Base-by-base conservation (phyloP, 2,888 invertebrate species). In the Dolichomitus sp. region DNA sequence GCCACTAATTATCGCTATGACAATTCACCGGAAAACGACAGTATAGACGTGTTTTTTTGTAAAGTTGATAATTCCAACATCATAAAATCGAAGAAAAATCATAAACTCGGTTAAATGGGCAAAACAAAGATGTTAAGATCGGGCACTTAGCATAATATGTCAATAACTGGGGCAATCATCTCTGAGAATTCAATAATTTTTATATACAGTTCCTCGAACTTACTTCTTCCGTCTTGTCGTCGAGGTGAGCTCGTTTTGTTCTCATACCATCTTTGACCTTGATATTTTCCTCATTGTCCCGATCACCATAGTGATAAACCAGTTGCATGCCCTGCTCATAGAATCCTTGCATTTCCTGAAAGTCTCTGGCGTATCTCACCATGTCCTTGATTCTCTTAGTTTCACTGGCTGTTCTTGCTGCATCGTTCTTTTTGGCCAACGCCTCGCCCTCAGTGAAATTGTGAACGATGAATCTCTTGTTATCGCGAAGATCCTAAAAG, bases 261-360 rank as follows among this genome's bases (percentile, higher is more conserved):
- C 91, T 87, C 52, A 68, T 88, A 0, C 80, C 80, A 30, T 87
- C 89, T 7, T 83, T 87, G 2, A 79, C 14, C 11, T 77, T 72
- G 30, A 7, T 17, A 0, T 54, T 52, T 5, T 68, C 78, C 17
- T 78, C 54, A 14, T 37, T 54, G 14, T 65, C 76, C 27, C 69
- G 42, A 65, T 78, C 88, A 4, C 93, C 93, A 23, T 90, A 92
- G 82, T 93, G 93, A 84, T 93, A 93, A 40, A 93, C 88, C 73
- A 93, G 69, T 72, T 92, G 90, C 91, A 93, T 92, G 50, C 92
- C 93, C 77, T 93, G 89, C 75, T 93, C 93, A 85, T 90, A 93
- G 77, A 89, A 93, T 4, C 93, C 93, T 27, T 93, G 87, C 63
- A 88, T 86, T 79, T 93, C 93, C 73, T 93, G 91, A 77, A 90